Evolutionary conservation across 2,113 vertebrate species (phyloP).

Genomic region (Pterophyllum scalare): DNA sequence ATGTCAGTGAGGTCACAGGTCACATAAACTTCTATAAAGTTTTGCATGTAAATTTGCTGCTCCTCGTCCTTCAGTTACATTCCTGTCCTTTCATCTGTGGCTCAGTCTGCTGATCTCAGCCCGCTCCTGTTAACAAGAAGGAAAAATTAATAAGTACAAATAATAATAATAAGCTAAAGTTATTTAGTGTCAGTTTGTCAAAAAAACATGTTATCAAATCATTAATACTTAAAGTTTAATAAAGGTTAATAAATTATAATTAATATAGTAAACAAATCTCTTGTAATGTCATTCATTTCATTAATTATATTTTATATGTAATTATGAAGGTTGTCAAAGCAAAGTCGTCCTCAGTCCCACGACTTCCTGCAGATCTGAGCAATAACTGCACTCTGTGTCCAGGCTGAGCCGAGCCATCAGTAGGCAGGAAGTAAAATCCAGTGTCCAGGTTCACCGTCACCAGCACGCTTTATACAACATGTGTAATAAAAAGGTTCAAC

Average conservation of each 20-base stretch:
- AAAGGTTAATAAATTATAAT: fast-evolving
- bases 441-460: no score
- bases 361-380: no score
- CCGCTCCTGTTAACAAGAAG: fast-evolving
- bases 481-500: no score
- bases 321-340: fast-evolving
- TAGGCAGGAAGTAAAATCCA: no score
- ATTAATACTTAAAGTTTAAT: no score
- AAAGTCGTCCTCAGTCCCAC: no score
- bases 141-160: not conserved
- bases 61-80: not conserved
- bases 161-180: not conserved
- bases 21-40: no score
- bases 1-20: not conserved
- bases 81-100: not conserved
- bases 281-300: not conserved
- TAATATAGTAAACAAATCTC: fast-evolving
- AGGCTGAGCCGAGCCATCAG: no score
- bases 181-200: no score
- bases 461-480: no score
- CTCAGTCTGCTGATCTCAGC: not conserved
- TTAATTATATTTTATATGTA: fast-evolving
- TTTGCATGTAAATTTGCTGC: not conserved
- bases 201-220: no score
- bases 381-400: no score